Conservation (phyloP, 2,113 vertebrate genomes). For the Rhinoderma darwinii region DNA sequence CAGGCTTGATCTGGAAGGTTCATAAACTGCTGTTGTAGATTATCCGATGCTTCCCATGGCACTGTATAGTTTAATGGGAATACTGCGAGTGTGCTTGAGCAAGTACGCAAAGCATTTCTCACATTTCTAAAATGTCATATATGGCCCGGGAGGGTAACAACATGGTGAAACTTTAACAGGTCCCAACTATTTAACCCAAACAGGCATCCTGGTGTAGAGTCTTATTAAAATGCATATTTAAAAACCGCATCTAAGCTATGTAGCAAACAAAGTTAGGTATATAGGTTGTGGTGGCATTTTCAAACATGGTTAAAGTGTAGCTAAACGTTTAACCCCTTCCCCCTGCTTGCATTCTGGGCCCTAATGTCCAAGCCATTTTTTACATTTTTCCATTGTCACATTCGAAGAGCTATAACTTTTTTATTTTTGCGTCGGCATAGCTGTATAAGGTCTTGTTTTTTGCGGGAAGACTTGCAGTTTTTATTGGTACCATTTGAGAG, state of each 20-base stretch:
- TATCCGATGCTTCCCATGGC: background rate
- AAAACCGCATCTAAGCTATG: background rate
- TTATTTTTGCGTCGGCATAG: no score
- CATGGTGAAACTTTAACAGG: background rate
- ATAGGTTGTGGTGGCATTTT: background rate
- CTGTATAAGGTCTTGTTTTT: no score
- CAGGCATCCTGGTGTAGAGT: background rate
- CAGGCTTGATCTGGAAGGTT: background rate
- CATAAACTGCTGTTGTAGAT: background rate
- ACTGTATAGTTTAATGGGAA: background rate
- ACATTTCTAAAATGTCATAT: background rate
- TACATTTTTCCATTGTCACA: no score
- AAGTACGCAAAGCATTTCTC: background rate
- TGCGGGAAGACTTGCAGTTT: no score
- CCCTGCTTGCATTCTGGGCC: no score
- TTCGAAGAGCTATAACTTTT: no score
- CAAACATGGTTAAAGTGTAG: background rate
- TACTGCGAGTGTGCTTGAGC: background rate
- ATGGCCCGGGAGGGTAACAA: background rate
- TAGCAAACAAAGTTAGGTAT: background rate
- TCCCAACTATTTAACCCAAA: background rate
- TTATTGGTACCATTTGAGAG: no score
- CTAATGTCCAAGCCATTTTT: no score
- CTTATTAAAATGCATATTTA: background rate
- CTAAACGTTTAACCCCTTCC: no score